Conservation (phyloP, 1,140 invertebrate genomes). For the Hormaphis cornu region DNA sequence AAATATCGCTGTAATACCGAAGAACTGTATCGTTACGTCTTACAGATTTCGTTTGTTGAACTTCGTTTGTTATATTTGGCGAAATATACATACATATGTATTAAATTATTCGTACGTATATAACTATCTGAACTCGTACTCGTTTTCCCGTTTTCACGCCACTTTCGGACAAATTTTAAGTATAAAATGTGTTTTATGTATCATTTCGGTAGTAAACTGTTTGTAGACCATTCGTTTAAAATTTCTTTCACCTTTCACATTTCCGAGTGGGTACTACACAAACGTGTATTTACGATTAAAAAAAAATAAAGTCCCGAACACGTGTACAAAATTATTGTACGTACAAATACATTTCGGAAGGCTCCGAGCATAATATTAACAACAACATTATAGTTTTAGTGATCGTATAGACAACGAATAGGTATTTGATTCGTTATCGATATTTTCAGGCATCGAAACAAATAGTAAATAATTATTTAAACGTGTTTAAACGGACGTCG, state of each 20-base stretch:
- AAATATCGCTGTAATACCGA: no score
- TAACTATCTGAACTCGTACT: no score
- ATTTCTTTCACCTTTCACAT: constrained; percentile 31
- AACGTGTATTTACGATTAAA: neutral
- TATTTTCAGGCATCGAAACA: no score
- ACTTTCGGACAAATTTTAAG: neutral
- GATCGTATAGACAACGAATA: neutral
- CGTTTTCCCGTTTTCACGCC: no score
- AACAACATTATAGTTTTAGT: neutral
- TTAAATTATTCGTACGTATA: no score
- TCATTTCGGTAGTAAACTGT: neutral
- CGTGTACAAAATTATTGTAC: neutral
- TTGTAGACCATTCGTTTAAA: neutral
- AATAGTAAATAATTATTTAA: no score
- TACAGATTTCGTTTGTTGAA: no score
- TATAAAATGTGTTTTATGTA: neutral
- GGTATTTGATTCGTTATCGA: neutral
- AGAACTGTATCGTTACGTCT: no score
- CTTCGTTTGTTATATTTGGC: no score
- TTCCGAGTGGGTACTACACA: constrained; percentile 2
- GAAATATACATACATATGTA: no score
- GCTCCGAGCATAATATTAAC: neutral
- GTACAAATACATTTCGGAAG: neutral
- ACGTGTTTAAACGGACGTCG: no score
- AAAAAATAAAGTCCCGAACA: neutral